These are phyloP conservation scores for Amazona guildingii DNA, from an alignment of 2,113 vertebrate species.

Conservation along the genomic window DNA sequence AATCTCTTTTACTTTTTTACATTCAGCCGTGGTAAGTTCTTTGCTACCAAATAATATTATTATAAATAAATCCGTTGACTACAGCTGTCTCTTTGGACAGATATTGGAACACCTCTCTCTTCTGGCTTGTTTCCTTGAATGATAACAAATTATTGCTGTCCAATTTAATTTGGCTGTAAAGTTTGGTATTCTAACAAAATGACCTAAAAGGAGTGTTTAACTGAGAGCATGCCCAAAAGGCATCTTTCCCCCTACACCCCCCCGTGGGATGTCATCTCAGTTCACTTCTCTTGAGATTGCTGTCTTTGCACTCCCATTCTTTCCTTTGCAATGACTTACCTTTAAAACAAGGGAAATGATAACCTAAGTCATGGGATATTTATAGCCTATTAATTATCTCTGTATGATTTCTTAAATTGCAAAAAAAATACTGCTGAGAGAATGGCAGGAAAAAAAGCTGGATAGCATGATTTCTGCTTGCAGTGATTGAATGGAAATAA, in stretches of 20 bases:
- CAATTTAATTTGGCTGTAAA: slow-evolving; percentile 65
- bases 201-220: slow-evolving; percentile 39
- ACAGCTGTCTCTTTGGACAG: slow-evolving; percentile 73
- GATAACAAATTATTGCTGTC: slow-evolving; percentile 63
- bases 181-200: slow-evolving; percentile 50
- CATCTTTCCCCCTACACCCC: background rate
- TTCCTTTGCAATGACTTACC: slow-evolving; percentile 13
- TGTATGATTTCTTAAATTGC: background rate
- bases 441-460: background rate
- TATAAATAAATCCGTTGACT: slow-evolving; percentile 78
- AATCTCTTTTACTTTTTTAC: slow-evolving; percentile 83
- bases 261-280: background rate
- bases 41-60: slow-evolving; percentile 79
- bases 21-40: slow-evolving; percentile 76
- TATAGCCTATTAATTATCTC: slow-evolving; percentile 13
- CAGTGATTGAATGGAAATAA: background rate
- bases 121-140: slow-evolving; percentile 42
- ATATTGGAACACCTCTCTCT: slow-evolving; percentile 45
- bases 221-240: slow-evolving; percentile 20
- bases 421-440: background rate
- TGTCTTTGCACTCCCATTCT: slow-evolving; percentile 20
- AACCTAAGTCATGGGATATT: background rate
- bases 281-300: slow-evolving; percentile 37
- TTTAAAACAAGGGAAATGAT: slow-evolving; percentile 24
- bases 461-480: background rate